Evolutionary conservation across 2,888 invertebrate species (phyloP).

Genomic region (Lamellibrachia columna): DNA sequence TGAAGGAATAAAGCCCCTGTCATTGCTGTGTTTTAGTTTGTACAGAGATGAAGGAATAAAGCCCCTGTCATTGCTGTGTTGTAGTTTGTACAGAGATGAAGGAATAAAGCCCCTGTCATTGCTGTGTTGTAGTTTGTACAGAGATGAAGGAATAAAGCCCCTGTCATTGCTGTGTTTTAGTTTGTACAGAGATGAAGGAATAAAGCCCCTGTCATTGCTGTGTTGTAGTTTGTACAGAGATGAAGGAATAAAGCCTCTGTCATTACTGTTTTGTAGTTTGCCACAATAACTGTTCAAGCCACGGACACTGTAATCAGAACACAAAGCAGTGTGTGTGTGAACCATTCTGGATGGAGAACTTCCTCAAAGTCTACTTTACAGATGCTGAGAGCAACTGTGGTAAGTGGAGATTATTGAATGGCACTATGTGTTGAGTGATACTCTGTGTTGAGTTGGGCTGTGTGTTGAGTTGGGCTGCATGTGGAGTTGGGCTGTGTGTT

Average conservation of each 20-base stretch:
- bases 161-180: no score
- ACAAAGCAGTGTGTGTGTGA: constrained; percentile 88
- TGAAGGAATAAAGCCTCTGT: background rate
- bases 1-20: no score
- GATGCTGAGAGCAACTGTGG: constrained; percentile 85
- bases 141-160: background rate
- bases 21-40: no score
- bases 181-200: no score
- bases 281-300: constrained; percentile 89
- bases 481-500: no score
- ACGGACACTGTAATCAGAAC: constrained; percentile 87
- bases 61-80: no score
- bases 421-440: background rate
- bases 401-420: constrained; percentile 62
- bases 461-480: no score
- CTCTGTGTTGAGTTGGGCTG: no score
- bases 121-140: background rate
- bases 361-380: constrained; percentile 75
- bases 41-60: no score
- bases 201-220: no score
- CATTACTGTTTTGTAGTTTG: constrained; percentile 72
- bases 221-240: background rate
- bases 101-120: no score
- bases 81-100: no score
- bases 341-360: constrained; percentile 95